phyloP scores from a whole-genome alignment of 2,113 vertebrate genomes.

The Dicentrarchus labrax region DNA sequence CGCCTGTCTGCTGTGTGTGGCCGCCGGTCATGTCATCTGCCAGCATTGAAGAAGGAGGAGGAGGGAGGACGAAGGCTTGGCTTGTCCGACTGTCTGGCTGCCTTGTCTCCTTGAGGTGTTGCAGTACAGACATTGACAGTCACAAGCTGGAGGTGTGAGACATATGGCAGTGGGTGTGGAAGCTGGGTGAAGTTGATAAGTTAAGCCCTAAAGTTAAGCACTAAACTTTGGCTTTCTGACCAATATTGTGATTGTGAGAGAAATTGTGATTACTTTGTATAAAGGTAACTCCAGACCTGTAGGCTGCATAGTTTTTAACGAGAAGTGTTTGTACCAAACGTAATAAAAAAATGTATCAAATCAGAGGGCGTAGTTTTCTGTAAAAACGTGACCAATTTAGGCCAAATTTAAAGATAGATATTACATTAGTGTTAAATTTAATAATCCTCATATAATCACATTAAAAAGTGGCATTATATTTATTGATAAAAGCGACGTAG shows the following conservation, averaged over 20 bases:
- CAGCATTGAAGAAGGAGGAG: neutral
- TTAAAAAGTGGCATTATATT: neutral
- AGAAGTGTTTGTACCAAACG: neutral
- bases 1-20: slow-evolving; percentile 4
- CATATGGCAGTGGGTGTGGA: neutral
- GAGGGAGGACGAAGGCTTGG: neutral
- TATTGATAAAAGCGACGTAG: neutral
- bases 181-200: too few species aligned
- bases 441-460: too few species aligned
- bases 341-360: too few species aligned
- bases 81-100: neutral
- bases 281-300: neutral
- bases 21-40: slow-evolving; percentile 8
- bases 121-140: neutral
- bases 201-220: too few species aligned
- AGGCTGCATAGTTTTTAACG: neutral
- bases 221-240: neutral
- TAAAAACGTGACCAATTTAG: too few species aligned
- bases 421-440: too few species aligned
- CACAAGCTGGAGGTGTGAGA: slow-evolving; percentile 5
- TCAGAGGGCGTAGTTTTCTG: too few species aligned
- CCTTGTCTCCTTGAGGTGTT: neutral
- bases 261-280: neutral
- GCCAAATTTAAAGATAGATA: too few species aligned
- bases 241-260: neutral